phyloP scores from a whole-genome alignment of 2,888 invertebrate genomes.

The Crepidodera aurea region DNA sequence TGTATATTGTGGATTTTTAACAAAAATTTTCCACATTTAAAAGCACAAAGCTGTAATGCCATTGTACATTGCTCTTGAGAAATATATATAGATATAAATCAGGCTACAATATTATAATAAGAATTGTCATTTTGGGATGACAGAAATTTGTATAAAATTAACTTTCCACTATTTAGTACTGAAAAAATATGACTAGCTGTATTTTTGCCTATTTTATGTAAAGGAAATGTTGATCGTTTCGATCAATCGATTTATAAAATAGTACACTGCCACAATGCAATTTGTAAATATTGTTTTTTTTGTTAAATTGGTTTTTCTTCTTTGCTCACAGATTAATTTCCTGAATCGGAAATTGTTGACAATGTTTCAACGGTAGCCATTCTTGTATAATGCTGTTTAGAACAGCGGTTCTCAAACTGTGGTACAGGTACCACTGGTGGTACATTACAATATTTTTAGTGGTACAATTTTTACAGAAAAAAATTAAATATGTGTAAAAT shows the following conservation, averaged over 20 bases:
- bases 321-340: conserved; percentile 52
- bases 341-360: too few relatives aligned
- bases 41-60: neutral
- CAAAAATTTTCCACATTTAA: neutral
- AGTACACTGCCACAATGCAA: conserved; percentile 56
- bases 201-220: conserved; percentile 56
- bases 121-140: neutral
- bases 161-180: neutral
- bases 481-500: too few relatives aligned
- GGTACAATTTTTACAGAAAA: too few relatives aligned
- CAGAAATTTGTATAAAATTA: neutral
- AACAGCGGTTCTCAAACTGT: too few relatives aligned
- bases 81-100: neutral
- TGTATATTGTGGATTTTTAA: too few relatives aligned
- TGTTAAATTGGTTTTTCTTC: conserved; percentile 54
- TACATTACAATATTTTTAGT: too few relatives aligned
- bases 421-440: too few relatives aligned
- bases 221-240: conserved; percentile 42
- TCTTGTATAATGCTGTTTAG: too few relatives aligned
- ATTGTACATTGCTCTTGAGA: neutral
- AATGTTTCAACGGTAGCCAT: too few relatives aligned
- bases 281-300: conserved; percentile 49
- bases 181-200: conserved; percentile 47
- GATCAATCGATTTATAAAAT: conserved; percentile 48
- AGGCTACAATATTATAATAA: neutral